These are phyloP conservation scores for Conus betulinus DNA, from an alignment of 1,140 invertebrate species.

Conservation along the genomic window DNA sequence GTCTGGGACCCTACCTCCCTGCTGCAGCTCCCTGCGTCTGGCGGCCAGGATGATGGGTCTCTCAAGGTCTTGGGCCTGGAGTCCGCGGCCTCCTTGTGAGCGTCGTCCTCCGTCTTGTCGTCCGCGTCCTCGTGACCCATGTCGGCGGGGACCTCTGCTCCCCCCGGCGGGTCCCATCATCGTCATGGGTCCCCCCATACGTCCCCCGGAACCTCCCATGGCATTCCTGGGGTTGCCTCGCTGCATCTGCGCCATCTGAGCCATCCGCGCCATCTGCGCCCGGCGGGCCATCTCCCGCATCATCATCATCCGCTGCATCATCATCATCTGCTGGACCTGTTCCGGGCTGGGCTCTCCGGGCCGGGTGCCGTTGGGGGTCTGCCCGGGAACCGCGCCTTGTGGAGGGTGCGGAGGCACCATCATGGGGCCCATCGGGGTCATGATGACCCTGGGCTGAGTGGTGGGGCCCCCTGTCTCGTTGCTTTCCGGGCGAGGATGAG, in stretches of 20 bases:
- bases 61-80: background rate
- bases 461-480: background rate
- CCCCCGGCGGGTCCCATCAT: background rate
- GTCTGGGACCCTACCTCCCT: too few species aligned
- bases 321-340: constrained; percentile 5
- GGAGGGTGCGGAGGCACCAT: background rate
- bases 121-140: background rate
- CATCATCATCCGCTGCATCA: constrained; percentile 19
- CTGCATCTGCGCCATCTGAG: background rate
- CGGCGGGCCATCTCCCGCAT: constrained; percentile 4
- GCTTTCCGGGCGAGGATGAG: background rate
- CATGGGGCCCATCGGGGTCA: constrained; percentile 20
- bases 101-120: background rate
- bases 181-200: background rate
- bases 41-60: background rate
- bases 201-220: background rate
- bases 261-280: constrained; percentile 4
- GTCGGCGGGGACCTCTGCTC: background rate
- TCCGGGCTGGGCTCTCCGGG: background rate
- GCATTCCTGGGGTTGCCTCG: background rate
- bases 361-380: background rate
- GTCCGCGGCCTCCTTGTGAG: too few species aligned
- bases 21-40: too few species aligned
- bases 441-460: background rate
- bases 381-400: background rate